phyloP scores from a whole-genome alignment of 2,888 invertebrate species.

The Plusia festucae region DNA sequence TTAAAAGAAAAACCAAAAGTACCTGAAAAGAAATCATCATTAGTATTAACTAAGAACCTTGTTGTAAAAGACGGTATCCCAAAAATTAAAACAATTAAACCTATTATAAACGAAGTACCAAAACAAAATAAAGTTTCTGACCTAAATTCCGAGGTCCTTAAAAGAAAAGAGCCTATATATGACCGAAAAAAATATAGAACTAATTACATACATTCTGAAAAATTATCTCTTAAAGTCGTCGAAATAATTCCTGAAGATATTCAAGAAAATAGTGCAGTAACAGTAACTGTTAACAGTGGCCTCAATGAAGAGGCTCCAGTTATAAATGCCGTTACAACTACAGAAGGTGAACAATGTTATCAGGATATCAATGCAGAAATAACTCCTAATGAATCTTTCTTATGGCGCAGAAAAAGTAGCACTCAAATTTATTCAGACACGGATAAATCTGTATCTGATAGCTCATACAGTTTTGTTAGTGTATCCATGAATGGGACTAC shows the following conservation, averaged over 20 bases:
- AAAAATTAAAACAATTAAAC: slow-evolving; percentile 86
- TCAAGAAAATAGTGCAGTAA: slow-evolving; percentile 65
- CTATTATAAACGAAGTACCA: slow-evolving; percentile 62
- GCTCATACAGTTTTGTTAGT: slow-evolving; percentile 77
- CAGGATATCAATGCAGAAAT: slow-evolving; percentile 78
- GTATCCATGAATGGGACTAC: slow-evolving; percentile 71
- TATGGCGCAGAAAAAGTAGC: slow-evolving; percentile 89
- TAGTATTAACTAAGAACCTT: slow-evolving; percentile 87
- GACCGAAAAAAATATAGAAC: slow-evolving; percentile 85
- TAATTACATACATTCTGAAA: slow-evolving; percentile 84
- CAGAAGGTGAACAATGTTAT: slow-evolving; percentile 63
- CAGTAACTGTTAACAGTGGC: slow-evolving; percentile 43
- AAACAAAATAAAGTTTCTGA: slow-evolving; percentile 61
- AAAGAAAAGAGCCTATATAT: slow-evolving; percentile 80
- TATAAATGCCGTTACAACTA: slow-evolving; percentile 42
- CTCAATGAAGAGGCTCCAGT: slow-evolving; percentile 37
- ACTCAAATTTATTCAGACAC: slow-evolving; percentile 81
- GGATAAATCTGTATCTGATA: slow-evolving; percentile 76
- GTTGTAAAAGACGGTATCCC: slow-evolving; percentile 87
- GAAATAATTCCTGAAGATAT: slow-evolving; percentile 86
- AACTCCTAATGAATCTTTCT: slow-evolving; percentile 91
- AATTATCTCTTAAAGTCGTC: slow-evolving; percentile 80
- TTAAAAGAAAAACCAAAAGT: slow-evolving; percentile 89
- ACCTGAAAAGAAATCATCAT: slow-evolving; percentile 89
- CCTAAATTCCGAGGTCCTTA: slow-evolving; percentile 56